A percentile compares a stretch with the other conserved stretches of the same genome.
phyloP scores from a whole-genome alignment of 2,888 invertebrate genomes.

The Cybosia mesomella region DNA sequence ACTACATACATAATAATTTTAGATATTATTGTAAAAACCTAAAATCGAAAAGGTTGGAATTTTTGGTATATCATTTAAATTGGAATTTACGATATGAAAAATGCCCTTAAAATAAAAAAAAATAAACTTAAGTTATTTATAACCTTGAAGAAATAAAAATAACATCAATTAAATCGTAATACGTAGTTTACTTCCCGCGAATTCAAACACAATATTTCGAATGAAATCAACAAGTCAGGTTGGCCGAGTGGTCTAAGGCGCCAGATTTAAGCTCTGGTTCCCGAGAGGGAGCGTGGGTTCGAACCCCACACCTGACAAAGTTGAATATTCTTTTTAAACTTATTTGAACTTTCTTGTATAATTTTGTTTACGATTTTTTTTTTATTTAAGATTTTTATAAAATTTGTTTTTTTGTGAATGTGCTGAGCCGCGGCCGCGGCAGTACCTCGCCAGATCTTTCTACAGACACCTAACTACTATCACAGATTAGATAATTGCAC shows the following conservation, averaged over 20 bases:
- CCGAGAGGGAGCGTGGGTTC: conserved; percentile 94
- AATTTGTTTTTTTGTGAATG: background rate
- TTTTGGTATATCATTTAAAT: too few species aligned
- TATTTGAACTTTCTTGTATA: background rate
- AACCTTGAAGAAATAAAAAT: background rate
- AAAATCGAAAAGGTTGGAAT: too few species aligned
- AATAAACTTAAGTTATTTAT: background rate
- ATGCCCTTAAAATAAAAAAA: background rate
- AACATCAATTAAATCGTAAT: background rate
- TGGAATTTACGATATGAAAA: background rate
- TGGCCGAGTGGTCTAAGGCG: conserved; percentile 95
- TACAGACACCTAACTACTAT: too few species aligned
- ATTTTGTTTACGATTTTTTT: background rate
- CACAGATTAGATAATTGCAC: too few species aligned
- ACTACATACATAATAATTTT: too few species aligned
- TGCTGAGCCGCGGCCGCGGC: too few species aligned
- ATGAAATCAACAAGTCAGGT: conserved; percentile 85
- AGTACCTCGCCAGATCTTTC: too few species aligned
- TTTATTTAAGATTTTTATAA: background rate
- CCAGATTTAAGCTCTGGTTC: conserved; percentile 95
- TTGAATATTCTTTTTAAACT: background rate
- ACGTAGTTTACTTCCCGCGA: background rate
- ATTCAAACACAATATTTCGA: background rate
- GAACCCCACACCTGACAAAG: conserved; percentile 92
- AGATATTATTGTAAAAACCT: too few species aligned